Evolutionary conservation across 2,888 invertebrate genomes (phyloP).

Genomic region (Tortricodes alternella): DNA sequence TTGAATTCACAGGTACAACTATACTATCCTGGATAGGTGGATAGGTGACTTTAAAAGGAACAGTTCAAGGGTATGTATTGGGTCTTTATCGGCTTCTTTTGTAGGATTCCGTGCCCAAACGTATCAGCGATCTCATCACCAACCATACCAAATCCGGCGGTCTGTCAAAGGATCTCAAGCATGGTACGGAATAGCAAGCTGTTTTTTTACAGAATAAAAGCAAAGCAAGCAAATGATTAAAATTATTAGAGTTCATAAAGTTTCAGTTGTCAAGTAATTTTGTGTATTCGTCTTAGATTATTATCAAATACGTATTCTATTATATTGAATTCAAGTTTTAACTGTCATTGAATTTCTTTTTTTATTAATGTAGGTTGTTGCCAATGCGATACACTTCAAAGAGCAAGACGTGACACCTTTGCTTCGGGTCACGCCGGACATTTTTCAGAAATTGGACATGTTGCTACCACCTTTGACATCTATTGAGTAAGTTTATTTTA

Average conservation of each 20-base stretch:
- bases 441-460: slow-evolving; percentile 42
- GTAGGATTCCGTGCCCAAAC: too few species aligned
- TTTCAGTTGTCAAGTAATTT: too few species aligned
- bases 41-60: slow-evolving; percentile 48
- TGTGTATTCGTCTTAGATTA: background rate
- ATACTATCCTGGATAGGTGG: slow-evolving; percentile 58
- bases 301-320: background rate
- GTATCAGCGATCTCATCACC: too few species aligned
- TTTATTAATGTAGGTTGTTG: slow-evolving; percentile 44
- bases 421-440: slow-evolving; percentile 38
- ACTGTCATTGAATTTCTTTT: background rate
- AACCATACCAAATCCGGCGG: too few species aligned
- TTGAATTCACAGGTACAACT: slow-evolving; percentile 46
- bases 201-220: too few species aligned
- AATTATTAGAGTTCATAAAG: background rate
- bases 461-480: slow-evolving; percentile 44
- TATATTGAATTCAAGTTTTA: too few species aligned
- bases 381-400: slow-evolving; percentile 50
- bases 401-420: slow-evolving; percentile 59
- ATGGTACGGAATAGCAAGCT: too few species aligned
- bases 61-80: slow-evolving; percentile 46
- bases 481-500: slow-evolving; percentile 56
- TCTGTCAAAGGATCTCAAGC: too few species aligned
- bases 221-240: too few species aligned
- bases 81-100: too few species aligned